Evolutionary conservation across 1,140 invertebrate genomes (phyloP).

Genomic region (Cryptotermes secundus): DNA sequence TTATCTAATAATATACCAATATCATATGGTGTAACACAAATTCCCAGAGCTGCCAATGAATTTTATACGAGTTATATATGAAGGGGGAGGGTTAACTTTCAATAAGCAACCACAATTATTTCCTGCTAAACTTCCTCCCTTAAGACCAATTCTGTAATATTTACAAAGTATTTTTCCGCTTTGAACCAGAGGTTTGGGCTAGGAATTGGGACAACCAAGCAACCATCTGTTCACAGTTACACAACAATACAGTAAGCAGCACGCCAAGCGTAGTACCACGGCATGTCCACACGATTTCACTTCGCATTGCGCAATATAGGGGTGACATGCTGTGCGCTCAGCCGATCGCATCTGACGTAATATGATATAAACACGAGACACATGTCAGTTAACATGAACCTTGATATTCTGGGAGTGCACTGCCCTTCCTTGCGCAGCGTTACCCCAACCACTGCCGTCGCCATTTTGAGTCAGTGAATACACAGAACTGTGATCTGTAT

Average conservation of each 20-base stretch:
- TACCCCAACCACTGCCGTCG: no score
- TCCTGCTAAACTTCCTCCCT: background rate
- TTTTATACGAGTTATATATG: background rate
- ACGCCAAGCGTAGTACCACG: background rate
- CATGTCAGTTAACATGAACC: background rate
- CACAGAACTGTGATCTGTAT: no score
- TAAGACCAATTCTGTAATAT: background rate
- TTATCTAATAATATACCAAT: background rate
- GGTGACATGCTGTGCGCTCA: background rate
- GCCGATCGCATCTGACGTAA: background rate
- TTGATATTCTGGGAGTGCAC: background rate
- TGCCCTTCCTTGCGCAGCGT: no score
- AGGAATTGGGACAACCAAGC: background rate
- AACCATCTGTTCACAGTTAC: background rate
- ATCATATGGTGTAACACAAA: background rate
- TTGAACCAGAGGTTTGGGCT: background rate
- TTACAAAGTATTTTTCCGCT: background rate
- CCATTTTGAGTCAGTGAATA: no score
- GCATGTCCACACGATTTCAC: background rate
- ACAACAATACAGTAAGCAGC: background rate
- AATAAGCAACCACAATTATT: background rate
- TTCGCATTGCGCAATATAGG: conserved; percentile 1
- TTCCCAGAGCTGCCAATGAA: background rate
- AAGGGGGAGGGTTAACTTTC: background rate
- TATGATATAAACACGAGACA: background rate